Conservation (phyloP, 2,888 invertebrate genomes). For the Dioctria linearis region DNA sequence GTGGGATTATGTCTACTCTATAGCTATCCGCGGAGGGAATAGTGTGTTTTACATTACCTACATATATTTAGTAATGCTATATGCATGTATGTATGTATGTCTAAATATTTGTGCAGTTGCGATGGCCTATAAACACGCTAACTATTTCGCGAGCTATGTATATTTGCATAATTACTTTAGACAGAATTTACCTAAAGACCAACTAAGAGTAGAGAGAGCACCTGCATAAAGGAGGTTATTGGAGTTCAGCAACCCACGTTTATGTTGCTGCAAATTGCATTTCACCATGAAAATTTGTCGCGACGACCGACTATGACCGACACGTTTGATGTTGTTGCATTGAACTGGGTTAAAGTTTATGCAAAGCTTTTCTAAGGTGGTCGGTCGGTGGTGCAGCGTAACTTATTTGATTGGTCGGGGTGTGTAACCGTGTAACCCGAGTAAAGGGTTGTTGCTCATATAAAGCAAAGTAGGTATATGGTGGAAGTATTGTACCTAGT, state of each 20-base stretch:
- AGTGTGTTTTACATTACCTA: background rate
- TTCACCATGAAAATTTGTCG: constrained; percentile 12
- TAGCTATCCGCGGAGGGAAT: background rate
- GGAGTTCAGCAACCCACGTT: constrained; percentile 13
- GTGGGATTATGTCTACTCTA: background rate
- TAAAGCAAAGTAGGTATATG: background rate
- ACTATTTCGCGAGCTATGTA: constrained; percentile 7
- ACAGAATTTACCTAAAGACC: constrained; percentile 5
- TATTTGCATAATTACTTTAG: constrained; percentile 30
- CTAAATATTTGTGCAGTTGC: constrained; percentile 15
- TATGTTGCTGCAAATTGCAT: background rate
- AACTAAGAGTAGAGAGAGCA: constrained; percentile 12
- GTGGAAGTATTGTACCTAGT: no score
- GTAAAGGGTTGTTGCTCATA: constrained; percentile 1
- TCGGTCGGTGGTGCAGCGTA: background rate
- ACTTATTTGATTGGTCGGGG: background rate
- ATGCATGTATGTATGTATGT: background rate
- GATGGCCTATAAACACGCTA: constrained; percentile 28
- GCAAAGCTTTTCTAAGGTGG: background rate
- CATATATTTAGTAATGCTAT: no score
- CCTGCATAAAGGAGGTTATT: constrained; percentile 20
- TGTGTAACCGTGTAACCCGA: background rate
- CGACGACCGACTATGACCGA: background rate
- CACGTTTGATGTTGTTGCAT: background rate
- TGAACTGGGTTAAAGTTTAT: constrained; percentile 10